Conservation (phyloP, 1,140 invertebrate genomes). For the Condylostylus longicornis region DNA sequence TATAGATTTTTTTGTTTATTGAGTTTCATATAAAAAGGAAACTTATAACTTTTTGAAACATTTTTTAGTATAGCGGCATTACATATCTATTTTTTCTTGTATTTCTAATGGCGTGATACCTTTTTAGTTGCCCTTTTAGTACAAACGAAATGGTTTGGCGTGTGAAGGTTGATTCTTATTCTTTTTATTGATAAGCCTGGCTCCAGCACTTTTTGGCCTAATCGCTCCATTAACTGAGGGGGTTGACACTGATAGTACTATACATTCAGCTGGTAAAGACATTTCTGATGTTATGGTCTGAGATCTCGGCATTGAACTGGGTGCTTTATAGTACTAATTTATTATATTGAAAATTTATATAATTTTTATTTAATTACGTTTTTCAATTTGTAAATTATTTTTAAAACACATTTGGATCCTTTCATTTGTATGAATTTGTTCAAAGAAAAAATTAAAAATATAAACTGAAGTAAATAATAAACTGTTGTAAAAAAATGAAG, state of each 20-base stretch:
- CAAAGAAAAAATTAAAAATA: no score
- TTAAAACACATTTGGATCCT: no score
- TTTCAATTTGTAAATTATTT: not conserved
- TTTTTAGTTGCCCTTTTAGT: constrained; percentile 12
- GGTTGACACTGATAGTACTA: constrained; percentile 30
- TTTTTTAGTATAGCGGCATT: no score
- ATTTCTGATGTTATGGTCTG: constrained; percentile 30
- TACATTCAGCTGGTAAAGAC: constrained; percentile 30
- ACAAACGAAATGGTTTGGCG: constrained; percentile 29
- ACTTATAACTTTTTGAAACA: no score
- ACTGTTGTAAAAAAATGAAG: no score
- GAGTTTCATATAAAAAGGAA: no score
- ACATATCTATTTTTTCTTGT: no score
- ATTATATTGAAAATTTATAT: not conserved
- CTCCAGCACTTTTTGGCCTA: constrained; percentile 26
- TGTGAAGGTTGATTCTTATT: constrained; percentile 25
- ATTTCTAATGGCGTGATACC: no score
- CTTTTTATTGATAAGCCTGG: constrained; percentile 20
- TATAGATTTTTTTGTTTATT: no score
- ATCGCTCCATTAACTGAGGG: constrained; percentile 26
- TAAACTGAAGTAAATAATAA: no score
- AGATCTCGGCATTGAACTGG: constrained; percentile 25
- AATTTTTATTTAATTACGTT: not conserved
- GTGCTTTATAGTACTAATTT: constrained; percentile 27
- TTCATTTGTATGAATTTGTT: no score